Percentiles rank a stretch among this genome's conserved stretches.
phyloP scores from a whole-genome alignment of 2,113 vertebrate species.

The Amazona guildingii region DNA sequence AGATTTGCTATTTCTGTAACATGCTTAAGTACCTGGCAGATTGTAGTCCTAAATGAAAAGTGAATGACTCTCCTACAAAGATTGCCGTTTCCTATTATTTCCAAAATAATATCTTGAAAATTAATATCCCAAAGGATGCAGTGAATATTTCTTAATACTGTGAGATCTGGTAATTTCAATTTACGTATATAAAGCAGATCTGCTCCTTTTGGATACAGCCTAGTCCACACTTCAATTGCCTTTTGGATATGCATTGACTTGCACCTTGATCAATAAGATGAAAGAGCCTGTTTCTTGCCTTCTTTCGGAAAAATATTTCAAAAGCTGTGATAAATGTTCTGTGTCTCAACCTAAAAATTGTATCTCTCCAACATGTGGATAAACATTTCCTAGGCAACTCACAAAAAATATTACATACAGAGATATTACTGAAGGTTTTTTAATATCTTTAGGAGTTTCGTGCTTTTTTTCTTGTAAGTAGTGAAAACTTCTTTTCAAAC shows the following conservation, averaged over 20 bases:
- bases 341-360: background rate
- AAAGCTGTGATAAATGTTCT: background rate
- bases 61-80: background rate
- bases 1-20: background rate
- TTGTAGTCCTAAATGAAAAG: constrained; percentile 9
- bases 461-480: background rate
- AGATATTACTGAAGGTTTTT: background rate
- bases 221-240: background rate
- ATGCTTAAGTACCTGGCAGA: background rate
- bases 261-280: background rate
- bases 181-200: background rate
- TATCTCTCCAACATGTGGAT: background rate
- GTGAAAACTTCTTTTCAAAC: background rate
- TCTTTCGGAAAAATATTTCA: background rate
- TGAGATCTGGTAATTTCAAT: background rate
- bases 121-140: background rate
- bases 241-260: background rate
- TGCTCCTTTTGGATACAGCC: background rate
- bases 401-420: background rate
- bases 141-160: background rate
- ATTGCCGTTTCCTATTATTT: background rate
- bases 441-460: background rate
- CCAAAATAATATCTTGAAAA: background rate
- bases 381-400: constrained; percentile 42
- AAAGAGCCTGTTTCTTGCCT: background rate